phyloP scores from a whole-genome alignment of 2,888 invertebrate genomes.

The Papilio elwesi region DNA sequence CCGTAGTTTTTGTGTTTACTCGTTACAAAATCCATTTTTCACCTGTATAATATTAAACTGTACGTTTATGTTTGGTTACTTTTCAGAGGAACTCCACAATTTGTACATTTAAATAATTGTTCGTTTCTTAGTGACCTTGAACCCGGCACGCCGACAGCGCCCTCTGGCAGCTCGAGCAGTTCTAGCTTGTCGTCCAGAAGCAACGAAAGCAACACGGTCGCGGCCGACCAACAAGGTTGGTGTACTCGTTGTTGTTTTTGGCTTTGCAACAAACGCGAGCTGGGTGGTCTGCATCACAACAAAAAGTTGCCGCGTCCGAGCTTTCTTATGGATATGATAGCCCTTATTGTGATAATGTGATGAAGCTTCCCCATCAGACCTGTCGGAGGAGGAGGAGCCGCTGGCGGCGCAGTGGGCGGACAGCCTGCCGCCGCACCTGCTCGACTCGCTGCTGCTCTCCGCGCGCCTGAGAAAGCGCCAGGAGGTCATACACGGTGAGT shows the following conservation, averaged over 20 bases:
- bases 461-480: constrained; percentile 73
- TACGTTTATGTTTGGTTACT: too few species aligned
- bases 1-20: too few species aligned
- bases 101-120: background rate
- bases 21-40: too few species aligned
- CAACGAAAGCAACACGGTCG: constrained; percentile 79
- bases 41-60: too few species aligned
- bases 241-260: background rate
- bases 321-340: too few species aligned
- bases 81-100: too few species aligned
- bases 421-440: constrained; percentile 68
- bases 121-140: constrained; percentile 72
- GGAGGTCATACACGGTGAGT: constrained; percentile 78
- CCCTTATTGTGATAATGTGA: background rate
- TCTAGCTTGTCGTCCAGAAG: constrained; percentile 79
- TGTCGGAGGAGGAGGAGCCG: constrained; percentile 78
- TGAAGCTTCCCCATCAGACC: constrained; percentile 74
- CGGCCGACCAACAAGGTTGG: constrained; percentile 76
- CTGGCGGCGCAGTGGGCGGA: constrained; percentile 77
- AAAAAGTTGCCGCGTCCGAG: too few species aligned
- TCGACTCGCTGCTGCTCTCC: constrained; percentile 67
- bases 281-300: too few species aligned
- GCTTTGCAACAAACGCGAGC: too few species aligned
- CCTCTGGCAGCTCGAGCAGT: constrained; percentile 80
- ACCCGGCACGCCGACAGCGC: constrained; percentile 73